These are phyloP conservation scores for Lepisosteus oculatus DNA, from an alignment of 2,113 vertebrate genomes.

Conservation along the genomic window DNA sequence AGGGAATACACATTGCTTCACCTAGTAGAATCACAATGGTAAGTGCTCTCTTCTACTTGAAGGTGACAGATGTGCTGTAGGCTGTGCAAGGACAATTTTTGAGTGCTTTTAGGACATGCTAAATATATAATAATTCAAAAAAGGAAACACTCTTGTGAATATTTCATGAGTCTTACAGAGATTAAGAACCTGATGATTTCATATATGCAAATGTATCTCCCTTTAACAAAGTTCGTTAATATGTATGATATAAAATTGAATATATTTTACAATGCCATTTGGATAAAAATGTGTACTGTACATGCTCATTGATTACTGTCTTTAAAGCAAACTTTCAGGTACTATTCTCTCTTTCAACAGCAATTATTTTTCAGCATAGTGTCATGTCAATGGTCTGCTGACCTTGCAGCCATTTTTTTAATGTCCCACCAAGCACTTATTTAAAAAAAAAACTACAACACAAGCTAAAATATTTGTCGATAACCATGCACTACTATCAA, in stretches of 20 bases:
- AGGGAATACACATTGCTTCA: too few relatives aligned
- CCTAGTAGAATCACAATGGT: too few relatives aligned
- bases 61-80: too few relatives aligned
- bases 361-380: neutral
- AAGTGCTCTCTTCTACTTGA: too few relatives aligned
- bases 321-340: too few relatives aligned
- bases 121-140: neutral
- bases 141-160: neutral
- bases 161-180: slow-evolving; percentile 4
- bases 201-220: neutral
- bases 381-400: neutral
- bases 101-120: neutral
- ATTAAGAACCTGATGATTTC: neutral
- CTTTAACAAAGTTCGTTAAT: too few relatives aligned
- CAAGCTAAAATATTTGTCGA: neutral
- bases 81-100: neutral
- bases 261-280: too few relatives aligned
- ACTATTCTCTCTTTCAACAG: too few relatives aligned
- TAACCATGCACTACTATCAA: neutral
- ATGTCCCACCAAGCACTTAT: neutral
- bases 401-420: neutral
- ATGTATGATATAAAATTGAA: too few relatives aligned
- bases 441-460: neutral
- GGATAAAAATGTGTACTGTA: too few relatives aligned
- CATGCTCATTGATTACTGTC: too few relatives aligned